Conservation (phyloP, 2,113 vertebrate genomes). For the Atrichornis clamosus region DNA sequence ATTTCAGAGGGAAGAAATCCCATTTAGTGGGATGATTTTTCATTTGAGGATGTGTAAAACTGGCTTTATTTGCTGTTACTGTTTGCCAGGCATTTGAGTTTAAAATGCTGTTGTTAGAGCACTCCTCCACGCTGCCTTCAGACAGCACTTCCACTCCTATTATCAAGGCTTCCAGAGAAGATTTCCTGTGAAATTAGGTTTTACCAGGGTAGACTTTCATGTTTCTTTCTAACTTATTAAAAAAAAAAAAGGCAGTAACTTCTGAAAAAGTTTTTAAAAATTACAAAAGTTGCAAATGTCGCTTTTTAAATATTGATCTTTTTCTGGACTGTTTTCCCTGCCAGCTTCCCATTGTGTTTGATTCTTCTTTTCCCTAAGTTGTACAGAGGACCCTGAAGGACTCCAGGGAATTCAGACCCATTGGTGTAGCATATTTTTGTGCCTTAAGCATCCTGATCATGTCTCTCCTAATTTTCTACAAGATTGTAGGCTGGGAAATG, state of each 20-base stretch:
- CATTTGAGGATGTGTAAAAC: not conserved
- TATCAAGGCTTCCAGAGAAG: not conserved
- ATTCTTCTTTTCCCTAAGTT: not conserved
- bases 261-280: not conserved
- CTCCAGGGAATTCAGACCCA: not conserved
- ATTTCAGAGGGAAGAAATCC: not conserved
- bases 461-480: not conserved
- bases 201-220: not conserved
- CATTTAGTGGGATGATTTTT: not conserved
- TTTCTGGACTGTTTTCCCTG: not conserved
- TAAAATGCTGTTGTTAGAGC: not conserved
- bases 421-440: not conserved
- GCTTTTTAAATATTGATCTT: not conserved
- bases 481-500: not conserved
- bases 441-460: not conserved
- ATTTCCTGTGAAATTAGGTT: not conserved
- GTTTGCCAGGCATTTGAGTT: not conserved
- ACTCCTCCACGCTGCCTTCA: not conserved
- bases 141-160: not conserved
- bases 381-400: not conserved
- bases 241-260: not conserved
- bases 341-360: not conserved
- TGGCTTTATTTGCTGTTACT: not conserved
- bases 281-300: not conserved
- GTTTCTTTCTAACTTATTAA: not conserved